Conservation (phyloP, 1,140 invertebrate species). For the Potamilus streckersoni region DNA sequence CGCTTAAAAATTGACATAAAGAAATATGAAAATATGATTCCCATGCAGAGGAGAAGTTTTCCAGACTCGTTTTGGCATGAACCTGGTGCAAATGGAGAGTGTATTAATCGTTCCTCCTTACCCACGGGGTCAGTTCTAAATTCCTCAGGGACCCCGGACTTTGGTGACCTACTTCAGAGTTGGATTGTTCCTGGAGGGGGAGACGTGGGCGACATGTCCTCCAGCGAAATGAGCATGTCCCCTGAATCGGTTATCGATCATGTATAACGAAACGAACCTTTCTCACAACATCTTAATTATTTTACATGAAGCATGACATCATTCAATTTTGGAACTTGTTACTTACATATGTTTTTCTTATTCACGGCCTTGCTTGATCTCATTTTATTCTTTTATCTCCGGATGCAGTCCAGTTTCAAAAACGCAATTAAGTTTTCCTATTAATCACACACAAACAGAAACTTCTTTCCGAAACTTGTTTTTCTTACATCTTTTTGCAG, state of each 20-base stretch:
- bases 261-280: too few relatives aligned
- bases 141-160: constrained; percentile 45
- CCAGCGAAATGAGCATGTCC: constrained; percentile 49
- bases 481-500: too few relatives aligned
- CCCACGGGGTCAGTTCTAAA: constrained; percentile 18
- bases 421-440: too few relatives aligned
- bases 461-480: too few relatives aligned
- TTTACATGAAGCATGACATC: too few relatives aligned
- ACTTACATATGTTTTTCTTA: too few relatives aligned
- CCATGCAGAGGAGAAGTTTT: constrained; percentile 56
- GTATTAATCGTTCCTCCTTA: constrained; percentile 22
- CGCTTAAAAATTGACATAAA: constrained; percentile 39
- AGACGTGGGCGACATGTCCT: constrained; percentile 43
- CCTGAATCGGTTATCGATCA: constrained; percentile 16
- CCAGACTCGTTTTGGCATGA: constrained; percentile 60
- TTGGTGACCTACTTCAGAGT: constrained; percentile 59
- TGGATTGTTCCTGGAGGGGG: constrained; percentile 48
- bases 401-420: too few relatives aligned
- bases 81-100: constrained; percentile 29
- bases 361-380: too few relatives aligned
- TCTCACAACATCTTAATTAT: too few relatives aligned
- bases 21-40: constrained; percentile 41
- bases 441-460: too few relatives aligned
- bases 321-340: too few relatives aligned
- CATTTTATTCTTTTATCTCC: too few relatives aligned